Evolutionary conservation across 2,888 invertebrate genomes (phyloP).

Genomic region (Lasioglossum morio): DNA sequence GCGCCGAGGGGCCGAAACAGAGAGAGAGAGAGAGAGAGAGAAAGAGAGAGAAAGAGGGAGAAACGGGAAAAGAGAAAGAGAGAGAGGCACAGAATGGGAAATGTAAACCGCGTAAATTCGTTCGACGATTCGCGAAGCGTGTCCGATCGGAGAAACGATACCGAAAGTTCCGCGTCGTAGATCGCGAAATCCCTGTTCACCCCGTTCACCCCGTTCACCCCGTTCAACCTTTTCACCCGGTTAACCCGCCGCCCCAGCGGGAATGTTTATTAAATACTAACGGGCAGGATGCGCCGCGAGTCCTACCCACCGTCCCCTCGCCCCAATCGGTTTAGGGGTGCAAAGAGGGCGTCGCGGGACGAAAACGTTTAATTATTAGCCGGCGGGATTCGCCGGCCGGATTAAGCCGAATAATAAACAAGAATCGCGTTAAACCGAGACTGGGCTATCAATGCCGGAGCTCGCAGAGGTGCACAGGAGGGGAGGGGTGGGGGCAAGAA

Average conservation of each 20-base stretch:
- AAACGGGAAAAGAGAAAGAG: too few relatives aligned
- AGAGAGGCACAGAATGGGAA: neutral
- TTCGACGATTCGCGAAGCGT: constrained; percentile 6
- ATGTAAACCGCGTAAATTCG: constrained; percentile 12
- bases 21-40: neutral
- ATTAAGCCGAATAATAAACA: neutral
- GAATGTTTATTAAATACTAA: constrained; percentile 42
- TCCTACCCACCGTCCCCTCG: neutral
- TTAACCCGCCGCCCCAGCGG: constrained; percentile 8
- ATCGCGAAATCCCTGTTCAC: neutral
- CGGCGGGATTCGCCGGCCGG: neutral
- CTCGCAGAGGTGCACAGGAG: neutral
- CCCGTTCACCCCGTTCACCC: neutral
- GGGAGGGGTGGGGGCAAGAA: neutral
- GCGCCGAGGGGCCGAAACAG: neutral
- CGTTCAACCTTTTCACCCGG: neutral
- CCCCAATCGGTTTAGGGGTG: neutral
- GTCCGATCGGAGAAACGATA: neutral
- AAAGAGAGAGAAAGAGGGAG: too few relatives aligned
- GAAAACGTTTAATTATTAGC: constrained; percentile 8
- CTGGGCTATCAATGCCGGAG: neutral
- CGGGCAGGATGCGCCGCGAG: neutral
- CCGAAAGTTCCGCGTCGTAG: constrained; percentile 26
- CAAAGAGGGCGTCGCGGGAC: neutral
- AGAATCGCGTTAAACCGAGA: neutral